Evolutionary conservation across 2,113 vertebrate species (phyloP), one percentile per base, ranked within the genome.

Genomic region (Cryptomyrus ogoouensis): DNA sequence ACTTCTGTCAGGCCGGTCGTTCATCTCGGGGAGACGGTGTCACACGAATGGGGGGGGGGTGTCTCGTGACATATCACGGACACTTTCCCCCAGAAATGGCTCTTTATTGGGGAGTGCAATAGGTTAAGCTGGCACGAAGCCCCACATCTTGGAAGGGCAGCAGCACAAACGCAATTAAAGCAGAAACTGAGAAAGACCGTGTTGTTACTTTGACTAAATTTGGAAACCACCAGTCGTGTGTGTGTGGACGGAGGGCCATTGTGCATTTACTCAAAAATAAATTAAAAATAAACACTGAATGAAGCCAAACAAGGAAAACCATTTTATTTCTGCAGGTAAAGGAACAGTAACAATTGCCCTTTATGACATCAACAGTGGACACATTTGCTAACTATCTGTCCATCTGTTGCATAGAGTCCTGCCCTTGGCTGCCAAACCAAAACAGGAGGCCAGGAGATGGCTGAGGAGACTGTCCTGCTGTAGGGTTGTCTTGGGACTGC

Each of bases 11-110:
- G 94, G 93, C 93, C 53, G 92, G 95, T 95, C 95, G 94, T 98
- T 97, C 95, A 94, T 98, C 97, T 96, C 92, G 93, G 92, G 94
- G 95, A 80, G 96, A 94, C 92, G 93, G 94, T 96, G 95, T 96
- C 96, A 96, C 92, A 92, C 94, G 93, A n/a, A 62, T 62, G 19
- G 56, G 56, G 56, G 53, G 19, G 95, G 95, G 93, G 92, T 95
- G 95, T 94, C 91, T 95, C 94, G 95, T 96, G 96, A 97, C 96
- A 96, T 96, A 96, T 93, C 94, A 92, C 95, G 93, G 94, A 96
- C 94, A 95, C 96, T 96, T 96, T 95, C 93, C 91, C 93, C 93
- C 89, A 94, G 94, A 95, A 92, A 96, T 92, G 92, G 92, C 91
- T 93, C 83, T 95, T 96, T 95, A 96, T 94, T 92, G 91, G 92